phyloP scores from a whole-genome alignment of 2,113 vertebrate genomes.

The Shinisaurus crocodilurus region DNA sequence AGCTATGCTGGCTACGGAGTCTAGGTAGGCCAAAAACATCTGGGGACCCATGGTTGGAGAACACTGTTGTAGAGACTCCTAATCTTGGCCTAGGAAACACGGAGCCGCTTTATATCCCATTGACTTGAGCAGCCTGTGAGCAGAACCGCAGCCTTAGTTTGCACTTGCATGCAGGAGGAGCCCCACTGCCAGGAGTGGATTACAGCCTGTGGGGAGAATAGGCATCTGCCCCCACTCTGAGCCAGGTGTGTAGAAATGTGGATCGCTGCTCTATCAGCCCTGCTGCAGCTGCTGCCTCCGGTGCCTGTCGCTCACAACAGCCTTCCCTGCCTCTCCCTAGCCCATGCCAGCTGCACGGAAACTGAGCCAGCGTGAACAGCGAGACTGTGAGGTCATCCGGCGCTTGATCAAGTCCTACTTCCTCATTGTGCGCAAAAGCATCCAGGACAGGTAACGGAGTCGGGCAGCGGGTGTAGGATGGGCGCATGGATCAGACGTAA shows the following conservation, averaged over 20 bases:
- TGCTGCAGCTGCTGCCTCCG: not conserved
- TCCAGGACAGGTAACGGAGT: constrained; percentile 82
- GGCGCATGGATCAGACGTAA: not conserved
- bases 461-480: too few relatives aligned
- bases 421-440: constrained; percentile 86
- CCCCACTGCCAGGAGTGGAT: not conserved
- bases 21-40: too few relatives aligned
- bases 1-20: too few relatives aligned
- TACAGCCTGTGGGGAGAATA: not conserved
- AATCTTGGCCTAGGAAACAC: not conserved
- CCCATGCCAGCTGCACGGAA: constrained; percentile 77
- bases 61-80: too few relatives aligned
- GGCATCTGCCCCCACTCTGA: too few relatives aligned
- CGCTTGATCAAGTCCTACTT: constrained; percentile 86
- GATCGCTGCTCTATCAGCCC: not conserved
- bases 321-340: constrained; percentile 54
- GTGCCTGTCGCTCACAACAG: not conserved
- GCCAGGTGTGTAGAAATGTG: not conserved
- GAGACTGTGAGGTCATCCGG: constrained; percentile 86
- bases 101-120: not conserved
- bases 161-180: not conserved
- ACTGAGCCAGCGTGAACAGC: constrained; percentile 80
- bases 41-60: too few relatives aligned
- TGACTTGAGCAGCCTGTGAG: too few relatives aligned
- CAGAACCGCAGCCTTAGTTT: not conserved